Evolutionary conservation across 2,113 vertebrate genomes (phyloP).

Genomic region (Sylvietta virens): DNA sequence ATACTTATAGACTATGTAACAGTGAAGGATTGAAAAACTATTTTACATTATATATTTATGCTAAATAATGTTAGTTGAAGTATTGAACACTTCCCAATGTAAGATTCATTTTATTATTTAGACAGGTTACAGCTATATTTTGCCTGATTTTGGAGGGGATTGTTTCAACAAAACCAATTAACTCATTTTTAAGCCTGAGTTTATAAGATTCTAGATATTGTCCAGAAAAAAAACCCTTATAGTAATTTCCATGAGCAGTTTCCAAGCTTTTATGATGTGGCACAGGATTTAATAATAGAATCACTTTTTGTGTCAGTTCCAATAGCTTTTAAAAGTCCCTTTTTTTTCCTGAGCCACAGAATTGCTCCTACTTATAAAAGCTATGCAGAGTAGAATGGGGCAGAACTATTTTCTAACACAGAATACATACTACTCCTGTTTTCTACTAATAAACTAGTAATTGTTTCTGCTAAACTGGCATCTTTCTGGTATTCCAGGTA

Average conservation of each 20-base stretch:
- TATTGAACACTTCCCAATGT: neutral
- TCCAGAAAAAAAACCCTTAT: fast-evolving
- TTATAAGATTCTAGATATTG: neutral
- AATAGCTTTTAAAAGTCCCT: neutral
- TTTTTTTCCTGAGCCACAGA: neutral
- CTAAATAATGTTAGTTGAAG: neutral
- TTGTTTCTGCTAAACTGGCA: neutral
- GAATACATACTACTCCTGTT: neutral
- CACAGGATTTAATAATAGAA: neutral
- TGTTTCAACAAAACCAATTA: neutral
- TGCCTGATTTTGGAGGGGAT: neutral
- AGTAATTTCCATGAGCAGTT: neutral
- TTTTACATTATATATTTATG: neutral
- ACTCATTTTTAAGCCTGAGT: neutral
- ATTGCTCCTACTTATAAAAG: neutral
- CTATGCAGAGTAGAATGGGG: neutral
- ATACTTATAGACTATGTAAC: neutral
- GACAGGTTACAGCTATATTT: neutral
- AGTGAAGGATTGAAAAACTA: neutral
- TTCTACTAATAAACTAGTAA: neutral
- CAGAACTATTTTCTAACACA: neutral
- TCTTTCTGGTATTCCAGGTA: neutral
- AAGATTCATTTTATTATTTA: neutral
- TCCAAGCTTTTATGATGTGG: neutral
- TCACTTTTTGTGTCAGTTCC: neutral